Conservation (phyloP, 2,888 invertebrate genomes). For the Artemia sinica region DNA sequence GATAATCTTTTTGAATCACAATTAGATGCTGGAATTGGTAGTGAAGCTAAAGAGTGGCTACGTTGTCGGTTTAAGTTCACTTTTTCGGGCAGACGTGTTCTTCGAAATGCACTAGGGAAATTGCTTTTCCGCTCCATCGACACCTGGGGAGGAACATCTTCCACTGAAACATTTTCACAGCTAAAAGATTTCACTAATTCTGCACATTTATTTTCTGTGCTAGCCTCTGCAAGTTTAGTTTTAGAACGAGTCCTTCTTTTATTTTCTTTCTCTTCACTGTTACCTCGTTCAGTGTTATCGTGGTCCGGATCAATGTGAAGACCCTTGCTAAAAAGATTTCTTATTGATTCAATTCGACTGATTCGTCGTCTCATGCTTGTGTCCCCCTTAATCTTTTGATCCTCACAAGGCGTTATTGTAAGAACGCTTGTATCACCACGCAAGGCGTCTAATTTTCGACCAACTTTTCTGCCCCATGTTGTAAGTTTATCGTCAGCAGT, state of each 20-base stretch:
- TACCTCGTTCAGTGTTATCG: not conserved
- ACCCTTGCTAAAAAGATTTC: slow-evolving; percentile 35
- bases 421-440: slow-evolving; percentile 42
- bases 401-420: slow-evolving; percentile 16
- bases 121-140: slow-evolving; percentile 18
- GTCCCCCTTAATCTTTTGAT: slow-evolving; percentile 4
- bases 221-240: not conserved
- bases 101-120: slow-evolving; percentile 29
- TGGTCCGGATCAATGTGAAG: not conserved
- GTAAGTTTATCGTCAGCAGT: slow-evolving; percentile 36
- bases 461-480: slow-evolving; percentile 43
- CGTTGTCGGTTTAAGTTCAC: slow-evolving; percentile 15
- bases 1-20: slow-evolving; percentile 11
- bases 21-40: slow-evolving; percentile 14
- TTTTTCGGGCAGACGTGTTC: slow-evolving; percentile 23
- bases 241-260: not conserved
- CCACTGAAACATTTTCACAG: slow-evolving; percentile 16
- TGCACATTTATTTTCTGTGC: not conserved
- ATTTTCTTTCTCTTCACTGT: not conserved
- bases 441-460: slow-evolving; percentile 43
- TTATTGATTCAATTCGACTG: slow-evolving; percentile 39
- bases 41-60: slow-evolving; percentile 20
- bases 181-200: slow-evolving; percentile 15
- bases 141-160: slow-evolving; percentile 4
- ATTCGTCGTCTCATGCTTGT: slow-evolving; percentile 27